Evolutionary conservation across 2,797 vertebrate species (phyloP), one percentile per base, ranked within the genome.

Genomic region (Heteromormyrus szaboi): DNA sequence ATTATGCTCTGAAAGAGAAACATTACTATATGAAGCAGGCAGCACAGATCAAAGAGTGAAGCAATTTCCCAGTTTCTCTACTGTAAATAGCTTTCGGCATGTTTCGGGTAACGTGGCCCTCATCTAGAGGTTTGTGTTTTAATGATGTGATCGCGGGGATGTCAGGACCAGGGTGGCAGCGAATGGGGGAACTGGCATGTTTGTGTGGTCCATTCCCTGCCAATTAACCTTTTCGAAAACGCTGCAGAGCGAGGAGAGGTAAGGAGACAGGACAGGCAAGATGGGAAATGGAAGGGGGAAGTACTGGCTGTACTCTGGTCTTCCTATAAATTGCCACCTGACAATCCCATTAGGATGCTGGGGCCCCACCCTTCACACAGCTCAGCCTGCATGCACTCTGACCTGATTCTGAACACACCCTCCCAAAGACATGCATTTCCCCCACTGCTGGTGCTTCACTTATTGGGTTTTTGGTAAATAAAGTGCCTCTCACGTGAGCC

Each of bases 1-100:
- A 97, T n/a, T n/a, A 96, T 95, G 4, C 97, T 99, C 99, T 99
- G 92, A 19, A 90, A 86, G 83, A 89, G 29, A 56, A 33, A 41
- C 12, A 88, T 81, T 19, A 19, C 17, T 44, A 81, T 46, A 81
- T n/a, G 76, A 44, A n/a, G 41, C 17, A 79, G 72, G 72, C 72
- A 8, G 37, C 72, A 19, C 29, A 11, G 76, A 46, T 81, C 41
- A 46, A n/a, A 44, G 76, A 9, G 14, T 46, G 7, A 9, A 81
- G 41, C 41, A 44, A 46, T 46, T 81, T 37, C 29, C 29, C 29
- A 17, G 29, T 37, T 81, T 81, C 19, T 44, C 37, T 2, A 9
- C 37, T 46, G 72, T 44, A 79, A 44, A 19, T n/a, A 41, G 37
- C 72, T 79, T 25, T 79, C 33, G 14, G 33, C 29, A 6, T 41